Conservation (phyloP, 2,113 vertebrate genomes). For the Microtus montanus region DNA sequence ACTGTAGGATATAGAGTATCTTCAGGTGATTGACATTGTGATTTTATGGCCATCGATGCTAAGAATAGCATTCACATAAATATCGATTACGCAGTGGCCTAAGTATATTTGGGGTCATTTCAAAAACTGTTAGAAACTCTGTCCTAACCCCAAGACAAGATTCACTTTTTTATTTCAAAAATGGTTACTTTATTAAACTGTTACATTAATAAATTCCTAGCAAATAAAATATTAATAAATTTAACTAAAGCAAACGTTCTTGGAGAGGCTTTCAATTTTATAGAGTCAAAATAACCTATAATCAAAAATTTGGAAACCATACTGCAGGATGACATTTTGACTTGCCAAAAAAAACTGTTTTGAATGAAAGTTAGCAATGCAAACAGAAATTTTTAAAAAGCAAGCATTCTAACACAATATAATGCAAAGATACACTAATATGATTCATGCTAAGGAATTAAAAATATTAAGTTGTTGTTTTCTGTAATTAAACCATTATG, state of each 20-base stretch:
- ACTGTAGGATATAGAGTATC: not conserved
- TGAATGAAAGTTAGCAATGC: not conserved
- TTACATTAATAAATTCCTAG: not conserved
- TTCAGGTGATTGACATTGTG: not conserved
- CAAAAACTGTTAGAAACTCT: not conserved
- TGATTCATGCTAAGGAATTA: not conserved
- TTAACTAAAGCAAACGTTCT: not conserved
- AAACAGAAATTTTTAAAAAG: not conserved
- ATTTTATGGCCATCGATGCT: not conserved
- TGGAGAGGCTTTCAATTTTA: not conserved
- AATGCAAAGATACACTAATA: not conserved
- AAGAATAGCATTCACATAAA: not conserved
- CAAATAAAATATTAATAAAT: not conserved
- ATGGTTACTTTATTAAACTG: not conserved
- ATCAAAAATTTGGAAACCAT: not conserved
- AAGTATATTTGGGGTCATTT: not conserved
- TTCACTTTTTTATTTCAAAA: not conserved
- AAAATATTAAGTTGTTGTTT: not conserved
- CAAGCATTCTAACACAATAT: not conserved
- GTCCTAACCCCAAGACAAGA: not conserved
- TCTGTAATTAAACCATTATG: not conserved
- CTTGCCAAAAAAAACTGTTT: not conserved
- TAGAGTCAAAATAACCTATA: not conserved
- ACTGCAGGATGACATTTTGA: not conserved
- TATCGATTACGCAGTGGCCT: not conserved